Evolutionary conservation across 2,888 invertebrate species (phyloP).

Genomic region (Heliconius erato): DNA sequence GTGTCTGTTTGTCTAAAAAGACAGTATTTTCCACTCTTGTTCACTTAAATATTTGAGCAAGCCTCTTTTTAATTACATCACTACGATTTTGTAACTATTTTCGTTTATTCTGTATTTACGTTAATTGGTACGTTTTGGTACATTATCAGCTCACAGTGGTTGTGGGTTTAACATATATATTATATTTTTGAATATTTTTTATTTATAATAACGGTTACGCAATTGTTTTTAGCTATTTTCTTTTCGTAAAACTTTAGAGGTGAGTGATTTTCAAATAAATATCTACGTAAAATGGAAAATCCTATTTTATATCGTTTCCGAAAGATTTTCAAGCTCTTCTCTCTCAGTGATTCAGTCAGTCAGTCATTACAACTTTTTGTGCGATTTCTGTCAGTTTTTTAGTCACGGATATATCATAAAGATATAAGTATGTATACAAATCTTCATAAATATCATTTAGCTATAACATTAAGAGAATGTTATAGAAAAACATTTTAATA

Average conservation of each 20-base stretch:
- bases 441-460: too few relatives aligned
- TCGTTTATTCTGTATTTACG: slow-evolving; percentile 28
- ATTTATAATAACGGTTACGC: too few relatives aligned
- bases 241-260: not conserved
- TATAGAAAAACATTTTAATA: not conserved
- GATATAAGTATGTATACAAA: too few relatives aligned
- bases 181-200: not conserved
- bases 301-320: not conserved
- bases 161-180: not conserved
- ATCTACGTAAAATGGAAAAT: too few relatives aligned
- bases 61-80: slow-evolving; percentile 18
- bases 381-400: too few relatives aligned
- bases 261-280: not conserved
- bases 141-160: too few relatives aligned
- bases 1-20: slow-evolving; percentile 18
- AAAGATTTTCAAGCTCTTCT: not conserved
- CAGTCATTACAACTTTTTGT: too few relatives aligned
- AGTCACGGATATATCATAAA: too few relatives aligned
- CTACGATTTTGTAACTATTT: slow-evolving; percentile 19
- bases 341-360: too few relatives aligned
- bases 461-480: too few relatives aligned
- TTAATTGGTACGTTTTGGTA: not conserved
- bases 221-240: too few relatives aligned
- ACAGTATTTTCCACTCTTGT: slow-evolving; percentile 30
- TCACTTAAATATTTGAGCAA: slow-evolving; percentile 26